phyloP scores from a whole-genome alignment of 2,113 vertebrate genomes.

The Grantiella picta region DNA sequence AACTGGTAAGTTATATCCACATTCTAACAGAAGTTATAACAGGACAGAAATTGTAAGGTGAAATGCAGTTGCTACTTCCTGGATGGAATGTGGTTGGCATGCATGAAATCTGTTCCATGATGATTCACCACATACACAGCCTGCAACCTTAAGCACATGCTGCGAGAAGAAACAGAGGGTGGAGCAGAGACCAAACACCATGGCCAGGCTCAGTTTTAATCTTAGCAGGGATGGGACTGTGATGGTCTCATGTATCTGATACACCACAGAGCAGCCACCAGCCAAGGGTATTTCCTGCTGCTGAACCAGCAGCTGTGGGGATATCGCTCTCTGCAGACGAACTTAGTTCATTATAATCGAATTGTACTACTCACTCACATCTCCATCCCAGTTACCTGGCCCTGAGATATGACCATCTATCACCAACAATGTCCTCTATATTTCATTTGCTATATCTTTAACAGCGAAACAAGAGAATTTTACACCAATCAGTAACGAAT shows the following conservation, averaged over 20 bases:
- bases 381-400: not conserved
- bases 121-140: not conserved
- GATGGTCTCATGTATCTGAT: not conserved
- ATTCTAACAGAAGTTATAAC: not conserved
- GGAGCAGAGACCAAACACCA: not conserved
- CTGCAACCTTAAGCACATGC: not conserved
- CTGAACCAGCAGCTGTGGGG: not conserved
- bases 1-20: not conserved
- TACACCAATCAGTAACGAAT: not conserved
- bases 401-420: not conserved
- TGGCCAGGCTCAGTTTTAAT: not conserved
- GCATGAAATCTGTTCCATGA: not conserved
- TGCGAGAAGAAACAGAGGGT: not conserved
- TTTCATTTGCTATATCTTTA: not conserved
- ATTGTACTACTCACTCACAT: not conserved
- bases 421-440: not conserved
- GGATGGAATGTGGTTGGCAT: not conserved
- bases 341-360: not conserved
- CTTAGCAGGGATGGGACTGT: accelerated
- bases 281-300: not conserved
- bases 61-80: not conserved
- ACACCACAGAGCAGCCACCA: not conserved
- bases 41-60: not conserved
- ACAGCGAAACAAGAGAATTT: accelerated
- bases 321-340: not conserved